Evolutionary conservation across 2,888 invertebrate species (phyloP), one percentile per base, ranked within the genome.

Genomic region (Tipula vernalis): DNA sequence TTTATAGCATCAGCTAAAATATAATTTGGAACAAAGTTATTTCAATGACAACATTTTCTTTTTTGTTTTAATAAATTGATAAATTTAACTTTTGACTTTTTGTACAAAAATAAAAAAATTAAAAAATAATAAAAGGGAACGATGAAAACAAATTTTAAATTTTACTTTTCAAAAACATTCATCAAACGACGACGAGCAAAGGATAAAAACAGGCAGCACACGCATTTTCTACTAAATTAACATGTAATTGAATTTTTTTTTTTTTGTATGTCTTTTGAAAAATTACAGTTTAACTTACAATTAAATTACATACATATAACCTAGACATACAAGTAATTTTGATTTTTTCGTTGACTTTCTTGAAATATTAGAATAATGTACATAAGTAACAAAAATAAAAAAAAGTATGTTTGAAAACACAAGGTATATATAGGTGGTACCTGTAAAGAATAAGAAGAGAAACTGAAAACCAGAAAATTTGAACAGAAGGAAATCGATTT

Each of bases 401-500:
- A 57, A 18, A 18, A 12, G 12, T 10, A 57, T 15, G 51, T 15
- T 57, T 5, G 8, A 15, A 15, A 57, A 15, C 3, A 18, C 12
- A 57, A 57, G 15, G 51, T 57, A 15, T 57, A 57, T 39, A 5
- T 39, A 39, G 3, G 39, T 39, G 5, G 10, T 39, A 39, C 39
- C 5, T 39, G 5, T 42, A 44, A 10, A 44, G 6, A 44, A 44
- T 44, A 10, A 71, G 28, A 28, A 18, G 51, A 71, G 28, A 28
- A 18, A n/a, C 8, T 51, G 51, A 28, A 71, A 28, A 71, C 18
- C 28, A 8, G 71, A 71, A 71, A 71, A 71, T 71, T 71, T 71
- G 71, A 71, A 71, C 71, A 71, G 84, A 84, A 36, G 84, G 84
- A 84, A 84, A 84, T 84, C 84, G 84, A 84, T 84, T 84, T 84